Percentiles rank a stretch among this genome's conserved stretches.
Evolutionary conservation across 2,888 invertebrate genomes (phyloP).

Genomic region (Ormia ochracea): DNA sequence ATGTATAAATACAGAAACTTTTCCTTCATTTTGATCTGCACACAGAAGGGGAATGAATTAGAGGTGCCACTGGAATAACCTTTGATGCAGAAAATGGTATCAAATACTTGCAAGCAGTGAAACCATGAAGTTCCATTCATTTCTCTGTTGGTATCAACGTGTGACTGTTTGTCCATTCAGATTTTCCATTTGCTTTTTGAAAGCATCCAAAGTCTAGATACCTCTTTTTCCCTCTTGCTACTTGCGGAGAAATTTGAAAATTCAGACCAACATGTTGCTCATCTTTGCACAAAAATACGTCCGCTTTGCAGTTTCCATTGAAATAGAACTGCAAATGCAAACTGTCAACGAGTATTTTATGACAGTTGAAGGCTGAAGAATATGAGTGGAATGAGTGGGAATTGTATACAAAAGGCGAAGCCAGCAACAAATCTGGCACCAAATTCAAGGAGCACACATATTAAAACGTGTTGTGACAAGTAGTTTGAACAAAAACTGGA

Average conservation of each 20-base stretch:
- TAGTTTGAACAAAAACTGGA: no score
- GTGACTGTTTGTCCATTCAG: no score
- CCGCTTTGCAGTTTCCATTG: neutral
- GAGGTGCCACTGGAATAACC: no score
- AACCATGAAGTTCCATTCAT: no score
- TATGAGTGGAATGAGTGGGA: neutral
- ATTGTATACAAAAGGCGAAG: no score
- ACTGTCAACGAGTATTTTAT: conserved; percentile 22
- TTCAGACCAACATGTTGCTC: conserved; percentile 31
- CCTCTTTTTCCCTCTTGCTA: neutral
- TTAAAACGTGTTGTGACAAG: no score
- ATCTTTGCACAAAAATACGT: conserved; percentile 18
- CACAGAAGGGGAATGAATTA: no score
- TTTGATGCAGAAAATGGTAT: no score
- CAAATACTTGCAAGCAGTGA: no score
- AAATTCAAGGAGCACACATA: neutral
- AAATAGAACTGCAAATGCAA: neutral
- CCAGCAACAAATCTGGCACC: neutral
- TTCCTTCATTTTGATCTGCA: no score
- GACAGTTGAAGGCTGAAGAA: conserved; percentile 34
- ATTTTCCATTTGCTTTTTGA: neutral
- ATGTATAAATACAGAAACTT: no score
- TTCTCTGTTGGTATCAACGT: no score
- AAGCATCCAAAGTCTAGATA: conserved; percentile 35
- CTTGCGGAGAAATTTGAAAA: neutral